Base-by-base conservation (phyloP, 1,140 invertebrate genomes). In the Dreissena rostriformis region DNA sequence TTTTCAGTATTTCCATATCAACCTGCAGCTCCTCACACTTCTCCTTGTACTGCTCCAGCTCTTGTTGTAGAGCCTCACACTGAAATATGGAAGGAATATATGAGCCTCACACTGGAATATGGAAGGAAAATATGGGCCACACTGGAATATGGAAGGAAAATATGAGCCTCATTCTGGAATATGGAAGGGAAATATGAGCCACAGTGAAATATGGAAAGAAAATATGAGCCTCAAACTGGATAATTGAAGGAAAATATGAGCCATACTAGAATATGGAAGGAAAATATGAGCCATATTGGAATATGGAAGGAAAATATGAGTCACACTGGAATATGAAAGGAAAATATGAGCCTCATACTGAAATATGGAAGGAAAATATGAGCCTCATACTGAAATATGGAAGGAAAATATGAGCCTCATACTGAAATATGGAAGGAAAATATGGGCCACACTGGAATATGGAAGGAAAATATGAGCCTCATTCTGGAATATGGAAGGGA, bases 1-100 rank as follows among this genome's bases (percentile, higher is more conserved):
- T 96, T 86, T 96, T 96, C 85, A 99, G 93, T 66, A 99, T 96
- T 92, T 99, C 98, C 67, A 99, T 94, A 93, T 99, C 98, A 8
- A 99, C 94, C 24, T 96, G 96, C 17, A 98, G 94, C 90, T 99
- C 98, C 91, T 99, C 98, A 67, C 98, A 94, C 91, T 91, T 92
- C 68, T 94, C 92, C 96, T 97, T 94, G 97, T 92, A 78, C 28
- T 85, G 75, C 8, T 94, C 98, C 76, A 99, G 89, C 93, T 99
- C 98, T 67, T 97, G 94, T 92, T 98, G 97, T 14, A 99, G 92
- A 0, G 96, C 96, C 93, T 99, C 98, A 0, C 97, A 96, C 92
- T 95, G 88, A 2, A 24, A 24, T n/a, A 24, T n/a, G 17, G 2
- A 24, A 61, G 6, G 17, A 61, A 24, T 5, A 6, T 61, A 12